phyloP scores from a whole-genome alignment of 2,113 vertebrate species.

The Baryphthengus martii region DNA sequence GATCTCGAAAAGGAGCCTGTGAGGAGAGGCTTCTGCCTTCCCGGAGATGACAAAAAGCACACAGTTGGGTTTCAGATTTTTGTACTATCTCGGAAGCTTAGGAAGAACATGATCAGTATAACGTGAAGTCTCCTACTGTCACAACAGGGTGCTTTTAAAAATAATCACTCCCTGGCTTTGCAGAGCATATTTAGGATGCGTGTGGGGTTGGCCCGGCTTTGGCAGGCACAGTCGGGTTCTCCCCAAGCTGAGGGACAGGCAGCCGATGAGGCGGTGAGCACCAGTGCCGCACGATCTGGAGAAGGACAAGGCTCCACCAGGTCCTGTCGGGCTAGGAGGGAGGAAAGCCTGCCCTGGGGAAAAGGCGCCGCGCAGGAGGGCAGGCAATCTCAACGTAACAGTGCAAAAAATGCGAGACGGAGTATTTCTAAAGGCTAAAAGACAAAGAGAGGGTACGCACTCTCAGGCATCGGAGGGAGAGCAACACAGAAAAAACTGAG shows the following conservation, averaged over 20 bases:
- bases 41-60: conserved; percentile 24
- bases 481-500: conserved; percentile 54
- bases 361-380: not conserved
- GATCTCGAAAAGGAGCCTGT: conserved; percentile 69
- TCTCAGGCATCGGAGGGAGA: not conserved
- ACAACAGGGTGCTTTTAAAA: not conserved
- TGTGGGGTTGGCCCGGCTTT: not conserved
- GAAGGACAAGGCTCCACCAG: not conserved
- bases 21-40: conserved; percentile 40
- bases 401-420: conserved; percentile 19
- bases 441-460: not conserved
- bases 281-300: not conserved
- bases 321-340: not conserved
- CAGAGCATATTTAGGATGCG: not conserved
- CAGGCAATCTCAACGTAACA: not conserved
- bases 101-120: not conserved
- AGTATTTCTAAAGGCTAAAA: conserved; percentile 56
- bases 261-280: not conserved
- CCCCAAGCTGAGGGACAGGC: not conserved
- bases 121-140: not conserved
- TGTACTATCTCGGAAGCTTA: conserved; percentile 5
- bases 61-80: conserved; percentile 43
- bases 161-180: not conserved
- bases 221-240: not conserved
- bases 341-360: not conserved